Conservation (phyloP, 2,797 vertebrate species). For the Loris lydekkerianus region DNA sequence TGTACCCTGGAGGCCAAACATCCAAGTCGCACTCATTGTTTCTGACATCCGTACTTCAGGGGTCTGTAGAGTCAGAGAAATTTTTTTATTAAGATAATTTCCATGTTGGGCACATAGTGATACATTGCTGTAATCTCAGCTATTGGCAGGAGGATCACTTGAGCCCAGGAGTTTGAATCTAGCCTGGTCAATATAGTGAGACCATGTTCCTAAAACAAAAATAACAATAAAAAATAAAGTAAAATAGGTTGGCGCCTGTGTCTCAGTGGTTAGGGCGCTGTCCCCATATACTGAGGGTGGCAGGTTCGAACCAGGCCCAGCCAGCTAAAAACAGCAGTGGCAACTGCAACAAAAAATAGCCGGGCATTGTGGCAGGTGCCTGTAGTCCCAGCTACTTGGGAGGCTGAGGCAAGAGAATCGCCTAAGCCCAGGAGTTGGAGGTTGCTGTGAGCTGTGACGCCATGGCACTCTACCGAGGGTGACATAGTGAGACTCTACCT, state of each 20-base stretch:
- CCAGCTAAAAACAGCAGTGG: too few relatives aligned
- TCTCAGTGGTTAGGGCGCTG: too few relatives aligned
- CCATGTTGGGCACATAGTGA: neutral
- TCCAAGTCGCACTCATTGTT: neutral
- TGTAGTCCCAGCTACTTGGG: too few relatives aligned
- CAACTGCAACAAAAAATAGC: too few relatives aligned
- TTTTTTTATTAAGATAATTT: conserved; percentile 35
- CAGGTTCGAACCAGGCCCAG: too few relatives aligned
- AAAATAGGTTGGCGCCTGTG: neutral
- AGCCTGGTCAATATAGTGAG: neutral
- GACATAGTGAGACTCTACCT: neutral
- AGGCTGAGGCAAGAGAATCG: too few relatives aligned
- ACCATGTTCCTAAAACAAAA: neutral
- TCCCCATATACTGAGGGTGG: too few relatives aligned
- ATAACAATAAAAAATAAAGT: neutral
- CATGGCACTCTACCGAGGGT: too few relatives aligned
- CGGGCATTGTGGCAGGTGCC: too few relatives aligned
- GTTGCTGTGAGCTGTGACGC: too few relatives aligned
- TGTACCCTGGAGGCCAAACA: neutral
- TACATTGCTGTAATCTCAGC: neutral
- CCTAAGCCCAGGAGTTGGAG: too few relatives aligned
- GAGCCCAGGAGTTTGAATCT: neutral
- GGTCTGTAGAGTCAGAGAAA: conserved; percentile 11
- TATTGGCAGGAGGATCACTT: neutral
- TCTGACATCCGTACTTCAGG: neutral